phyloP scores from a whole-genome alignment of 2,888 invertebrate species.

The Calameuta idolon region DNA sequence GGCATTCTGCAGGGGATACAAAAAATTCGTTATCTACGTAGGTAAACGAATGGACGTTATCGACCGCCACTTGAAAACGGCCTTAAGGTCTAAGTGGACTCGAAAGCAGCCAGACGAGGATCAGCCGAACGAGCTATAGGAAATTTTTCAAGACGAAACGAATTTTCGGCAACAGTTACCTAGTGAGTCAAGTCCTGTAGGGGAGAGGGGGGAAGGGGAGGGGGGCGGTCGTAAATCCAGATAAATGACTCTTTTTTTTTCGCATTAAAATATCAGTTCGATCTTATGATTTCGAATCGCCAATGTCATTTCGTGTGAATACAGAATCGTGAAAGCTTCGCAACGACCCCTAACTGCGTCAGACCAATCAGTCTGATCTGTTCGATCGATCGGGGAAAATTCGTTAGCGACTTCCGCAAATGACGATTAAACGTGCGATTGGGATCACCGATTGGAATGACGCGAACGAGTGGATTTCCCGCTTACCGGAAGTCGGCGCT shows the following conservation, averaged over 20 bases:
- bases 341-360: not conserved
- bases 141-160: no score
- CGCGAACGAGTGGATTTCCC: not conserved
- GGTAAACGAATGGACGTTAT: no score
- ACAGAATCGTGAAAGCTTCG: no score
- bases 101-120: conserved; percentile 9
- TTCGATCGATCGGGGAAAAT: not conserved
- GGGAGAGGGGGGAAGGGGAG: no score
- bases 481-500: not conserved
- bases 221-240: not conserved
- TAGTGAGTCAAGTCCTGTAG: no score
- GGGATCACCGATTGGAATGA: not conserved
- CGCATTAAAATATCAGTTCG: not conserved
- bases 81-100: no score
- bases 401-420: not conserved
- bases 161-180: no score
- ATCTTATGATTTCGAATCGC: no score
- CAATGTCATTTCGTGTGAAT: not conserved
- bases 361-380: no score
- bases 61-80: no score
- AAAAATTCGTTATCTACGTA: no score
- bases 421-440: not conserved
- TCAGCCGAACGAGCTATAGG: conserved; percentile 19
- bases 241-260: not conserved
- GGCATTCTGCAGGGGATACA: no score